A percentile compares a stretch with the other conserved stretches of the same genome.
Evolutionary conservation across 2,113 vertebrate genomes (phyloP).

Genomic region (Platysternon megacephalum): DNA sequence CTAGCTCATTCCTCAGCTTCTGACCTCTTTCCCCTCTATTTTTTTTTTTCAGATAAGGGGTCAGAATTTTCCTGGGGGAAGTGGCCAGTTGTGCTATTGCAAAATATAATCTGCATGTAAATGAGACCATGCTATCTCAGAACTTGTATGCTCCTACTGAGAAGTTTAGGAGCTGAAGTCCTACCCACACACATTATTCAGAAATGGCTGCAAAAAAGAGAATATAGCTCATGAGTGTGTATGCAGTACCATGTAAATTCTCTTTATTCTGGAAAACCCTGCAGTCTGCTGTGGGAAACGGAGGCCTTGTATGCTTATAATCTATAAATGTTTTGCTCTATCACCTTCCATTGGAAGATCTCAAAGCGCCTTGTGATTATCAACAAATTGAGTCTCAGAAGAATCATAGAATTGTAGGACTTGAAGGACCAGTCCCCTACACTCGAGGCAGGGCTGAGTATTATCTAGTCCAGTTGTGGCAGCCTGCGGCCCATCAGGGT

Average conservation of each 20-base stretch:
- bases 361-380: background rate
- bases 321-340: background rate
- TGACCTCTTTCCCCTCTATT: background rate
- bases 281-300: background rate
- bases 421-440: too few relatives aligned
- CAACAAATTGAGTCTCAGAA: accelerated
- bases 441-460: too few relatives aligned
- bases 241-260: background rate
- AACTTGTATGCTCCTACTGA: background rate
- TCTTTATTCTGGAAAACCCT: background rate
- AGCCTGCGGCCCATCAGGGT: too few relatives aligned
- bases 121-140: background rate
- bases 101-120: slow-evolving; percentile 12
- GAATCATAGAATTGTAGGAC: background rate
- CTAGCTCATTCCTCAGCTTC: background rate
- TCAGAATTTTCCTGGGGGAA: background rate
- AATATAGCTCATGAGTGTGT: background rate
- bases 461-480: too few relatives aligned
- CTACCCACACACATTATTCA: background rate
- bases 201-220: background rate
- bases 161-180: background rate
- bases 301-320: background rate
- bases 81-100: background rate
- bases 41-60: background rate
- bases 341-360: background rate